Conservation (phyloP, 2,888 invertebrate genomes). For the Drosophila mimetica region DNA sequence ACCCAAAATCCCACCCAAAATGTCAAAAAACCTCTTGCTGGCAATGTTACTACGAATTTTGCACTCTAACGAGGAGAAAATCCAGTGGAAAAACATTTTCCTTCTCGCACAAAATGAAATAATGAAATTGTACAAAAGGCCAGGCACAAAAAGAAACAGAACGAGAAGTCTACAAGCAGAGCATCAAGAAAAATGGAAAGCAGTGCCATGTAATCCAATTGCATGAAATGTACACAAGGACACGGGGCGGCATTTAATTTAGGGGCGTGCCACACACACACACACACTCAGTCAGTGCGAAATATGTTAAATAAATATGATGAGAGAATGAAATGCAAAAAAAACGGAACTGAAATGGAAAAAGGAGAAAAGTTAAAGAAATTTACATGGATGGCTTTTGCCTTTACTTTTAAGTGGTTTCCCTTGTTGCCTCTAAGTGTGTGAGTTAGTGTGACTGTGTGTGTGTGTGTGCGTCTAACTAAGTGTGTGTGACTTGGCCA, state of each 20-base stretch:
- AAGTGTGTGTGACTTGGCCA: slow-evolving; percentile 53
- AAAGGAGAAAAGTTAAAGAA: slow-evolving; percentile 58
- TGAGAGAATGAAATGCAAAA: slow-evolving; percentile 31
- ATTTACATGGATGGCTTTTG: slow-evolving; percentile 69
- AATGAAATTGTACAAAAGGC: slow-evolving; percentile 45
- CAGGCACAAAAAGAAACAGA: slow-evolving; percentile 24
- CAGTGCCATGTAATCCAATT: slow-evolving; percentile 69
- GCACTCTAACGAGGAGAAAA: slow-evolving; percentile 51
- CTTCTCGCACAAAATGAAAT: slow-evolving; percentile 35
- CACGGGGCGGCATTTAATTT: slow-evolving; percentile 64
- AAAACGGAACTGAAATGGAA: slow-evolving; percentile 15
- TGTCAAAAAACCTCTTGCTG: slow-evolving; percentile 44
- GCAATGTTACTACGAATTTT: slow-evolving; percentile 39
- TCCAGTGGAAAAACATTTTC: slow-evolving; percentile 57
- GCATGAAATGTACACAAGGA: slow-evolving; percentile 60
- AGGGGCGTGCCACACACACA: slow-evolving; percentile 47
- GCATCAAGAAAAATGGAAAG: slow-evolving; percentile 49
- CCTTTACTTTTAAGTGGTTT: slow-evolving; percentile 74
- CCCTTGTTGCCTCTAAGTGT: slow-evolving; percentile 57
- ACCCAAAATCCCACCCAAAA: slow-evolving; percentile 10
- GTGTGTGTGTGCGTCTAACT: slow-evolving; percentile 23
- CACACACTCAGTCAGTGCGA: slow-evolving; percentile 45
- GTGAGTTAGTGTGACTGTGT: slow-evolving; percentile 22
- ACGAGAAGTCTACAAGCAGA: slow-evolving; percentile 35
- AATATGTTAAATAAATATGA: slow-evolving; percentile 73